Evolutionary conservation across 2,797 vertebrate genomes (phyloP), one percentile per base, ranked within the genome.

Genomic region (Brachyalestes nurse): DNA sequence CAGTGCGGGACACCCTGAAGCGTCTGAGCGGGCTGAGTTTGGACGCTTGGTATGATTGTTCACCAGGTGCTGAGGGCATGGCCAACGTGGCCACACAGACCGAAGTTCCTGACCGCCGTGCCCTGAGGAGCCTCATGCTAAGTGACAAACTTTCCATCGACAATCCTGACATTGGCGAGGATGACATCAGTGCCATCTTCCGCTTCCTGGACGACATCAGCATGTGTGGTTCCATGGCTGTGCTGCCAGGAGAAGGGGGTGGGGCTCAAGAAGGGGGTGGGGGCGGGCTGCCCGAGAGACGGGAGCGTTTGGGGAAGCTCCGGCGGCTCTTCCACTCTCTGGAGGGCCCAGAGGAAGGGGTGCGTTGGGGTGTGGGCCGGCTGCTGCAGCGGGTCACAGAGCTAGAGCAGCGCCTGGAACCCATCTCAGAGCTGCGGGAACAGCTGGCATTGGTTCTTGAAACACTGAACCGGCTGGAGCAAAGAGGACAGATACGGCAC

Each of bases 141-240:
- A 87, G 93, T 0, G 97, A 99, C 84, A 90, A 95, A 21, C 95
- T 95, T 23, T 93, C 96, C 9, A 95, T 99, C 0, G 97, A 98
- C 0, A 97, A 98, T 87, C 97, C 97, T 0, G 98, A 99, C 66
- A 92, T 96, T 45, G 95, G 95, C 0, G 95, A 95, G 79, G 98
- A 99, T 0, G 97, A 99, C 87, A 99, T 99, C 88, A 99, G 98
- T 9, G 97, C 96, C 79, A 99, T 99, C 73, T 99, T 99, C 88
- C 94, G 97, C 0, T 99, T 99, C 86, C 91, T 99, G 57, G 98
- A 99, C 10, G 98, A 99, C 86, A 97, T 99, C 92, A 99, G 98
- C n/a, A 92, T 99, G 93, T 97, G 96, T 0, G 98, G 96, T 5
- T 99, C 98, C 0, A 97, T 96, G 0, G 98, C 97, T 1, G 95